A percentile compares a stretch with the other conserved stretches of the same genome.
phyloP scores from a whole-genome alignment of 1,140 invertebrate species.

The Zaprionus kolodkinae region DNA sequence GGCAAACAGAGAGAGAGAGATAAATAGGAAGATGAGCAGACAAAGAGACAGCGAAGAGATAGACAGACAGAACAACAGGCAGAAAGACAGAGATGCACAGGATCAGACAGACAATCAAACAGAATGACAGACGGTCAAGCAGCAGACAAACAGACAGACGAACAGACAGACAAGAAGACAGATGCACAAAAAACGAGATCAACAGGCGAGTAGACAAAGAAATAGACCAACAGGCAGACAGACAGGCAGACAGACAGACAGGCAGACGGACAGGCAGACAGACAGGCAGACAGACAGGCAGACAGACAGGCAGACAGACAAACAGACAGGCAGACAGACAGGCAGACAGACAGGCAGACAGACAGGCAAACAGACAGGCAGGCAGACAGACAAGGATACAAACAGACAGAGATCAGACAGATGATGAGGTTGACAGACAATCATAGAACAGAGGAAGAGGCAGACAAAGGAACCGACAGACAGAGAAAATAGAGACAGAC shows the following conservation, averaged over 20 bases:
- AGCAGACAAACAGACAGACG: neutral
- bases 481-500: too few relatives aligned
- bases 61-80: neutral
- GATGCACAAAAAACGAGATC: neutral
- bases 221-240: neutral
- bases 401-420: too few relatives aligned
- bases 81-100: neutral
- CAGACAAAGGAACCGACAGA: neutral
- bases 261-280: neutral
- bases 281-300: neutral
- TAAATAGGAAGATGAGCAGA: too few relatives aligned
- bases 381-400: neutral
- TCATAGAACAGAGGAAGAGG: too few relatives aligned
- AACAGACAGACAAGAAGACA: neutral
- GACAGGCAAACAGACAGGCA: too few relatives aligned
- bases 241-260: neutral
- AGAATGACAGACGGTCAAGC: neutral
- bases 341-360: neutral
- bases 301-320: neutral
- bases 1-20: conserved; percentile 2
- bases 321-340: neutral
- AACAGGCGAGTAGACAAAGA: neutral
- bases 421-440: neutral
- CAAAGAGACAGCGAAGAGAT: neutral
- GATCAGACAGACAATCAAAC: neutral